Conservation (phyloP, 2,888 invertebrate genomes). For the Hyposoter dolosus region DNA sequence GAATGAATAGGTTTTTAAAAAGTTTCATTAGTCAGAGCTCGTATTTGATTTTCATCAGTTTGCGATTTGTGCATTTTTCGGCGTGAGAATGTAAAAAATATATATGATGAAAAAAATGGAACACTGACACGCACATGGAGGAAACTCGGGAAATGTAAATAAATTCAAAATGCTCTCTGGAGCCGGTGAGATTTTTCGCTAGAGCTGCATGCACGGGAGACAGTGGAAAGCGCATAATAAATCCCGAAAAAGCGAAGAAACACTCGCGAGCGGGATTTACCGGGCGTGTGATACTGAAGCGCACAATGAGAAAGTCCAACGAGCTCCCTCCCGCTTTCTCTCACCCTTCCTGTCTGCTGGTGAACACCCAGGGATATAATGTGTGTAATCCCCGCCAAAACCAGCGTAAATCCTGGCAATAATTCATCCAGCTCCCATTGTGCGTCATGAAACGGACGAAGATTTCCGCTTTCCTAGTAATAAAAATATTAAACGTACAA, state of each 20-base stretch:
- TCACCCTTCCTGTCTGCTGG: constrained; percentile 43
- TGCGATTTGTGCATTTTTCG: constrained; percentile 9
- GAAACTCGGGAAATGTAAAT: constrained; percentile 39
- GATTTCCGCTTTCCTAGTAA: constrained; percentile 52
- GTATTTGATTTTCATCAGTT: constrained; percentile 27
- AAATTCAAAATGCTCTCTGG: constrained; percentile 55
- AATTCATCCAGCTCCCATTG: constrained; percentile 60
- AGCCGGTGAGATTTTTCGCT: constrained; percentile 60
- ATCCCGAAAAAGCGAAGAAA: constrained; percentile 65
- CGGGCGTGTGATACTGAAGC: constrained; percentile 59
- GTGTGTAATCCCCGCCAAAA: constrained; percentile 66
- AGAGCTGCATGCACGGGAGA: constrained; percentile 39
- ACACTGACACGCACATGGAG: neutral
- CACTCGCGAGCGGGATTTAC: constrained; percentile 55
- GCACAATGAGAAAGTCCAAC: constrained; percentile 60
- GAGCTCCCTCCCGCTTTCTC: constrained; percentile 22
- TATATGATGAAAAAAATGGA: neutral
- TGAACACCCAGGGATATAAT: constrained; percentile 61
- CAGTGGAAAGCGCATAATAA: constrained; percentile 57
- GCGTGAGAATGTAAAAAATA: neutral
- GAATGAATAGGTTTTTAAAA: neutral
- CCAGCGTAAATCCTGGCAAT: constrained; percentile 65
- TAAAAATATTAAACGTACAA: constrained; percentile 43
- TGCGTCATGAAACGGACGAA: constrained; percentile 47
- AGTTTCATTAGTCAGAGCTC: neutral